These are phyloP conservation scores for Percina caprodes DNA, from an alignment of 2,113 vertebrate species.

Conservation along the genomic window DNA sequence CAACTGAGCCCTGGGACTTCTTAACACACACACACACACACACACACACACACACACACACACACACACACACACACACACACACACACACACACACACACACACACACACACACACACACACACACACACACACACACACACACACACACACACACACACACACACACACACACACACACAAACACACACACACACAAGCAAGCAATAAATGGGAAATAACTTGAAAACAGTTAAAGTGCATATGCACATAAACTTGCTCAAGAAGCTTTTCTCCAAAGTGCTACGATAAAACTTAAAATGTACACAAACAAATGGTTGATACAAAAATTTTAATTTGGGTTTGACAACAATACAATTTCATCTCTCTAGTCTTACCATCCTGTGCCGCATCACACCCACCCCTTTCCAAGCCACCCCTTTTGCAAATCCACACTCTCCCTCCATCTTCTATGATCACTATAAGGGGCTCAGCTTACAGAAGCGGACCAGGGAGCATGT, in stretches of 20 bases:
- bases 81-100: conserved; percentile 34
- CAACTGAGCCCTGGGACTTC: conserved; percentile 61
- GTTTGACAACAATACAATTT: conserved; percentile 33
- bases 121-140: conserved; percentile 29
- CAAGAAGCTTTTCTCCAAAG: neutral
- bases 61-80: conserved; percentile 31
- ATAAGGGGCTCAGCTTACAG: conserved; percentile 86
- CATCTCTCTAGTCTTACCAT: conserved; percentile 27
- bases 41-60: conserved; percentile 32
- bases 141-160: conserved; percentile 36
- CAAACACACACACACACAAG: conserved; percentile 23
- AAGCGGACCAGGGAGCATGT: conserved; percentile 82
- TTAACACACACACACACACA: conserved; percentile 38
- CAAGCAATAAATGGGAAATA: conserved; percentile 4
- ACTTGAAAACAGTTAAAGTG: neutral
- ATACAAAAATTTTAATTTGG: conserved; percentile 20
- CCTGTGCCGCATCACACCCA: conserved; percentile 47
- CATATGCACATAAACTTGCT: neutral
- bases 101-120: conserved; percentile 33
- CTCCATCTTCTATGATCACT: conserved; percentile 81
- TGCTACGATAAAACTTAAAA: neutral
- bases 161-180: conserved; percentile 31
- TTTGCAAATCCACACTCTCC: conserved; percentile 67
- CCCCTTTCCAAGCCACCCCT: conserved; percentile 35
- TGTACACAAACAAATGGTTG: neutral